A percentile compares a stretch with the other conserved stretches of the same genome.
These are phyloP conservation scores for Darevskia nairensis DNA, from an alignment of 2,797 vertebrate species.

Conservation along the genomic window DNA sequence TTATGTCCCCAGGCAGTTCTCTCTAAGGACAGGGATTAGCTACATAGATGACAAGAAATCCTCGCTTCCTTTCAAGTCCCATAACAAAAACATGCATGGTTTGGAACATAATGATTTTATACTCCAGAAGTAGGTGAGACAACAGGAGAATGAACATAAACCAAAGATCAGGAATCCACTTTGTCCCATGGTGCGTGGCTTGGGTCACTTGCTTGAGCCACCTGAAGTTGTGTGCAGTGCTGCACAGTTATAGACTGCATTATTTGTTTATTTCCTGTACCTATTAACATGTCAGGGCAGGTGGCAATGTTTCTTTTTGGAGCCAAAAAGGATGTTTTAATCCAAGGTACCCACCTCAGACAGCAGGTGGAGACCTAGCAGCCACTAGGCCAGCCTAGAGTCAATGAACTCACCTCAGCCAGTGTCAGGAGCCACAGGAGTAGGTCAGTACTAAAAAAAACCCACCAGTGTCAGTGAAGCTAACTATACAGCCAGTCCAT, in stretches of 20 bases:
- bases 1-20: conserved; percentile 13
- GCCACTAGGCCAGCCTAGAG: too few species aligned
- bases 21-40: conserved; percentile 26
- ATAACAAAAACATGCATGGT: conserved; percentile 15
- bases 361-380: background rate
- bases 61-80: conserved; percentile 8
- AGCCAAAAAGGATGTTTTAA: background rate
- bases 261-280: background rate
- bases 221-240: background rate
- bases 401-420: too few species aligned
- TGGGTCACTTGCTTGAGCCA: background rate
- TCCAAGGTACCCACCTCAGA: too few species aligned
- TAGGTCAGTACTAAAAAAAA: too few species aligned
- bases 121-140: background rate
- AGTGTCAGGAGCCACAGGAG: too few species aligned
- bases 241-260: background rate
- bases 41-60: conserved; percentile 10
- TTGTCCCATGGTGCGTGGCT: background rate
- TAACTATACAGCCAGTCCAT: too few species aligned
- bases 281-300: background rate
- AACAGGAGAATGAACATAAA: background rate
- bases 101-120: background rate
- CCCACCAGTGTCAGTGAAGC: too few species aligned
- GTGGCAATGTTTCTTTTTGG: background rate
- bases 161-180: background rate